Percentiles rank a stretch among this genome's conserved stretches.
Conservation (phyloP, 2,113 vertebrate species). For the Bos indicus region DNA sequence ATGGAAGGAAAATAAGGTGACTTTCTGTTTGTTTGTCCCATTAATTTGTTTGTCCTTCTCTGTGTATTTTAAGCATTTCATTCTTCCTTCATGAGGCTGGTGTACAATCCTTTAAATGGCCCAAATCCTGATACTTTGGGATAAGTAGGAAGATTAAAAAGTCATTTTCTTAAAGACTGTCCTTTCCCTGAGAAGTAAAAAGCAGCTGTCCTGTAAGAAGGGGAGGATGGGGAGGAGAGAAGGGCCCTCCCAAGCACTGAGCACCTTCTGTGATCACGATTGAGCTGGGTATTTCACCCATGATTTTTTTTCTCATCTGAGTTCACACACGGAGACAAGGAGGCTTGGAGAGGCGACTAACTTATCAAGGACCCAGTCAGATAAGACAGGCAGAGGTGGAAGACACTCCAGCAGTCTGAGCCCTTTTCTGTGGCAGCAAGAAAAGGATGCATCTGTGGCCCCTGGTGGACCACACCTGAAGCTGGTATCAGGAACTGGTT, state of each 20-base stretch:
- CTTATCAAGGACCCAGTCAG: neutral
- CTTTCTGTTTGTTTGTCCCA: conserved; percentile 29
- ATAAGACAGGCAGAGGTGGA: neutral
- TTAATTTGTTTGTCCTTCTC: neutral
- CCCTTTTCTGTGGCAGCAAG: neutral
- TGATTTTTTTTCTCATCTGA: neutral
- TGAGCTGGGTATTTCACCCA: neutral
- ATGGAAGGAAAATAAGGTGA: conserved; percentile 37
- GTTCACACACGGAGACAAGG: neutral
- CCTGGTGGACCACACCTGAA: neutral
- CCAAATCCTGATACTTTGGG: neutral
- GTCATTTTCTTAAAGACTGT: neutral
- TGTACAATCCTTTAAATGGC: neutral
- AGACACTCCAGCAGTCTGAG: neutral
- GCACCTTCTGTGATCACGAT: neutral
- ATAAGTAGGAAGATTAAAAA: neutral
- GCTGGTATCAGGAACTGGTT: neutral
- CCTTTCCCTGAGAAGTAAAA: neutral
- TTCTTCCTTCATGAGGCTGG: neutral
- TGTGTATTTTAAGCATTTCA: conserved; percentile 1
- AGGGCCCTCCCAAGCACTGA: neutral
- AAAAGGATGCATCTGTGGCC: neutral
- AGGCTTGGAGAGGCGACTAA: neutral
- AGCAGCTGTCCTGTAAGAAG: neutral
- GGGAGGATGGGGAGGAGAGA: neutral